Percentiles rank a stretch among this genome's conserved stretches.
These are phyloP conservation scores for Holocentrus rufus DNA, from an alignment of 2,797 vertebrate genomes.

Conservation along the genomic window DNA sequence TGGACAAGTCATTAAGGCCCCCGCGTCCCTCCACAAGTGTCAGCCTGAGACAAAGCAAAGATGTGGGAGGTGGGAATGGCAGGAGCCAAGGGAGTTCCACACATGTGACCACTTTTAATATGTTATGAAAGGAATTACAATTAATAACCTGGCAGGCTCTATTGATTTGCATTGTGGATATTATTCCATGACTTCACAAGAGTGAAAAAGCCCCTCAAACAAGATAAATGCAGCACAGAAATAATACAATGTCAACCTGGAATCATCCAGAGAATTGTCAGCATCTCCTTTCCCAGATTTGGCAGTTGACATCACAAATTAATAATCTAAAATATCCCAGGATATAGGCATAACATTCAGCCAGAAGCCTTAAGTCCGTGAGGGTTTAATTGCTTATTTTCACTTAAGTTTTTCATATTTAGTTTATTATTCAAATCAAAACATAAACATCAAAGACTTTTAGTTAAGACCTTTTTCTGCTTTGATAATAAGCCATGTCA, in stretches of 20 bases:
- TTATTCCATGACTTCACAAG: too few relatives aligned
- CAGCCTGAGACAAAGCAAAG: not conserved
- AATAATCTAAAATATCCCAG: not conserved
- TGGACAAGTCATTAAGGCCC: too few relatives aligned
- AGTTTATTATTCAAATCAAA: not conserved
- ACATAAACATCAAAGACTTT: not conserved
- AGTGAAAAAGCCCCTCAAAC: too few relatives aligned
- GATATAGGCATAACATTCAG: not conserved
- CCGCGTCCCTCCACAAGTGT: not conserved
- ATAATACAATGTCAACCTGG: not conserved
- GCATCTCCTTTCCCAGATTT: not conserved
- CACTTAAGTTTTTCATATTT: not conserved
- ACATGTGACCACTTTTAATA: too few relatives aligned
- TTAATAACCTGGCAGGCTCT: too few relatives aligned
- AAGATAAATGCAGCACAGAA: too few relatives aligned
- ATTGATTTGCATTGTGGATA: too few relatives aligned
- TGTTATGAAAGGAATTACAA: too few relatives aligned
- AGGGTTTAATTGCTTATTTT: not conserved
- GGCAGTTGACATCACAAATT: not conserved
- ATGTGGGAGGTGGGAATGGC: too few relatives aligned
- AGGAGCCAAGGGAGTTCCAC: too few relatives aligned
- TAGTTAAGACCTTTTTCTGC: not conserved
- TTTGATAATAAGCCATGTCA: not conserved
- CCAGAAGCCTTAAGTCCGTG: not conserved
- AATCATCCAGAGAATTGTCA: not conserved